phyloP scores from a whole-genome alignment of 2,113 vertebrate genomes.

The Potamarius usumacintae region DNA sequence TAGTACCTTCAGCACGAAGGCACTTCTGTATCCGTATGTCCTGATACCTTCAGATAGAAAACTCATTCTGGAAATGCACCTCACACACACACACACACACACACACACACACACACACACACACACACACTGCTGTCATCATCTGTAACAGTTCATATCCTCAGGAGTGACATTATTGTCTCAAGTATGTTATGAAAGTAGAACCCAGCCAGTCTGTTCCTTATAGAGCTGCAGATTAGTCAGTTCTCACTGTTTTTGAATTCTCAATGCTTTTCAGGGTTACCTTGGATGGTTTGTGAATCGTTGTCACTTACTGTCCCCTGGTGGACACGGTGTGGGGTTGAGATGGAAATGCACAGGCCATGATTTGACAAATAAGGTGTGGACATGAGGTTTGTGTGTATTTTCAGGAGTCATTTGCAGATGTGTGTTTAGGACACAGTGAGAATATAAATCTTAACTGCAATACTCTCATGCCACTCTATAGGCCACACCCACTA shows the following conservation, averaged over 20 bases:
- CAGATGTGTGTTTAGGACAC: background rate
- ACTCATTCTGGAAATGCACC: background rate
- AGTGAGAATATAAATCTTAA: background rate
- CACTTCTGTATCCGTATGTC: background rate
- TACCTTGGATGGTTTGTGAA: background rate
- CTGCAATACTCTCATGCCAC: background rate
- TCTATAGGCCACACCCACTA: background rate
- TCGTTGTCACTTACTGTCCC: constrained; percentile 36
- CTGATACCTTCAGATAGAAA: background rate
- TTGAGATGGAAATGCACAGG: background rate
- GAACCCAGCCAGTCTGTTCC: background rate
- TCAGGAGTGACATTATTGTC: background rate
- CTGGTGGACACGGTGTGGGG: constrained; percentile 27
- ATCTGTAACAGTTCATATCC: background rate
- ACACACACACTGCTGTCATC: background rate
- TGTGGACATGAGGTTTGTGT: background rate
- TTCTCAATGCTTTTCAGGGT: background rate
- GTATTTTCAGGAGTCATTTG: background rate
- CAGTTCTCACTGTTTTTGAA: background rate
- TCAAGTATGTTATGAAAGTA: background rate
- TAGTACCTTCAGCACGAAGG: background rate
- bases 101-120: background rate
- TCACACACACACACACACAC: no score
- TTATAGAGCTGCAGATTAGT: background rate
- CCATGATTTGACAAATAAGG: background rate